Evolutionary conservation across 1,140 invertebrate species (phyloP), one percentile per base, ranked within the genome.

Genomic region (Pseudomyrmex gracilis): DNA sequence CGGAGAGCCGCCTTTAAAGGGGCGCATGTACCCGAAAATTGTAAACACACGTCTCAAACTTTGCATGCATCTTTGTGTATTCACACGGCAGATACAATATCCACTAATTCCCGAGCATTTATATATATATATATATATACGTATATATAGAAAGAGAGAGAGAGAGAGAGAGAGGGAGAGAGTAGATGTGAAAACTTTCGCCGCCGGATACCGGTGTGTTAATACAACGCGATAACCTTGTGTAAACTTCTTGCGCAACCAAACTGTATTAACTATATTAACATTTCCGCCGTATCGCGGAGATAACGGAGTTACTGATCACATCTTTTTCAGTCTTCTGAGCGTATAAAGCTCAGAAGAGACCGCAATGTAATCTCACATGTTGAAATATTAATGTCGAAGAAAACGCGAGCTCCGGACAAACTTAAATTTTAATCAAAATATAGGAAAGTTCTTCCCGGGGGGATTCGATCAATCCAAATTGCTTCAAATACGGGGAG

Each of bases 1-100:
- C 15, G 20, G 49, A 13, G 9, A 51, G 49, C 49, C 49, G 13
- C 9, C 66, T 20, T 80, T 78, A 80, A 58, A 80, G 66, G 51
- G 67, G 53, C 60, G 66, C 55, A 80, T 80, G 76, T 80, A 80
- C 76, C 34, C 66, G 66, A 80, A 70, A 80, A 80, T 80, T 80
- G 76, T 80, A 80, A 80, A 80, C 76, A 80, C 43, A n/a, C 43
- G 66, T 60, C 71, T 58, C 66, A 58, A 80, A 80, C 76, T 80
- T 80, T 80, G 53, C 43, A 49, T 17, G 22, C 68, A 58, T 70
- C 76, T 70, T 80, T 47, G 67, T 70, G 3, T 80, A 71, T 80
- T 68, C 55, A 47, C 76, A 80, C n/a, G 71, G 76, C 20, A 58
- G 66, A 58, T 70, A 80, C 15, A 58, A 58, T 80, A 58, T 71